Conservation (phyloP, 2,797 vertebrate genomes). For the Rhadinocentrus ornatus region DNA sequence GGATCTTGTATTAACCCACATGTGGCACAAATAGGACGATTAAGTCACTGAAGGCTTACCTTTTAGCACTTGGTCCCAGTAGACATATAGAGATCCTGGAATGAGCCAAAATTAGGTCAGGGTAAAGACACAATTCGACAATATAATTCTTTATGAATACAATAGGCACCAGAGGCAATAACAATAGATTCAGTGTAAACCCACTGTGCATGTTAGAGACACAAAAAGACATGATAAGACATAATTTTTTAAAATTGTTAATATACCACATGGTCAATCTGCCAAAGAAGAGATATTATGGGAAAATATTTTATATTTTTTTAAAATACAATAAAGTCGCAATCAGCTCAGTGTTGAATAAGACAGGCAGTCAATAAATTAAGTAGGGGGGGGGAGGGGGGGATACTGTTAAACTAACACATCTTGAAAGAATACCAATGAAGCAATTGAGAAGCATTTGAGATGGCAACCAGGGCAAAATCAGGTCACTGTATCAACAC, state of each 20-base stretch:
- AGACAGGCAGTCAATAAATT: neutral
- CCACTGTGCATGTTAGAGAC: neutral
- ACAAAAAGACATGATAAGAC: neutral
- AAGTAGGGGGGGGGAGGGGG: neutral
- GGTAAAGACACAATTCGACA: slow-evolving; percentile 31
- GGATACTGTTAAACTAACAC: neutral
- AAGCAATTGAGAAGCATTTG: neutral
- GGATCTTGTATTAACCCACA: neutral
- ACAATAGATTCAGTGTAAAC: slow-evolving; percentile 39
- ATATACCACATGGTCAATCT: neutral
- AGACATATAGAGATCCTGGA: slow-evolving; percentile 3
- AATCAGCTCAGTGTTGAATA: neutral
- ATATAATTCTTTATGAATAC: slow-evolving; percentile 12
- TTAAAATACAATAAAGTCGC: neutral
- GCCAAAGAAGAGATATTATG: too few relatives aligned
- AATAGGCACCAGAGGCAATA: slow-evolving; percentile 11
- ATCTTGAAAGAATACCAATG: neutral
- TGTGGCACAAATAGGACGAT: neutral
- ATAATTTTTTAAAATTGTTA: neutral
- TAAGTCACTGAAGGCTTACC: neutral
- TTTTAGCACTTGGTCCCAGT: neutral
- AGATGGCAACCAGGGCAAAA: slow-evolving; percentile 7
- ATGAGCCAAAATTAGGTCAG: slow-evolving; percentile 59
- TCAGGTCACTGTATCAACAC: slow-evolving; percentile 29
- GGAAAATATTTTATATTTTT: too few relatives aligned